Base-by-base conservation (phyloP, 2,888 invertebrate genomes). In the Achlya flavicornis region DNA sequence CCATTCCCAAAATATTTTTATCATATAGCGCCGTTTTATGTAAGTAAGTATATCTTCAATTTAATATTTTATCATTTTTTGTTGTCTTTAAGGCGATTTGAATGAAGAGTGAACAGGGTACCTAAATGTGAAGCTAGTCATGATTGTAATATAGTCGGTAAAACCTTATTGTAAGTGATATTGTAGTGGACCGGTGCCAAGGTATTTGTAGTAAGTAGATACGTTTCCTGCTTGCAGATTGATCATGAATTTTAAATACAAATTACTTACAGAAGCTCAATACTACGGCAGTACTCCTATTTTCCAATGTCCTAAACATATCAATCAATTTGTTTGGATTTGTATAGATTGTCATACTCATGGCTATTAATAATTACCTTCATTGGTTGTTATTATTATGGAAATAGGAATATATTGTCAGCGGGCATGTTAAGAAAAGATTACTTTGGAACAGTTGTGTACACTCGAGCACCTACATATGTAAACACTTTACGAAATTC, bases 41-140 rank as follows among this genome's bases (percentile, higher is more conserved):
- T n/a, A 26, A 26, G 26, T 26, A 26, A n/a, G n/a, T 26, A 26
- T 26, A 26, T 26, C 26, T 26, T 2, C 26, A 26, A 26, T 26
- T 26, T 26, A 1, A 26, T 26, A 26, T 26, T 26, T 26, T 26
- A 58, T 32, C 33, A 14, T 61, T 32, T 14, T 71, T 64, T 26
- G 63, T 67, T 71, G 66, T 73, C 66, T 67, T 76, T 69, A 63
- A 69, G 73, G 71, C 73, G 70, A 70, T 66, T 67, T 64, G 63
- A 68, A 69, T 70, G 62, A 66, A 64, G 69, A 66, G 72, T 69
- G 64, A 71, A 81, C 81, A 81, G 81, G 81, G 81, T 81, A 35
- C 35, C 7, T 6, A 80, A 73, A 71, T 26, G 74, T 71, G 65
- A 74, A 72, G 73, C 73, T 79, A 74, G 68, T 74, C 66, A 73